Evolutionary conservation across 2,113 vertebrate genomes (phyloP), one percentile per base, ranked within the genome.

Genomic region (Chunga burmeisteri): DNA sequence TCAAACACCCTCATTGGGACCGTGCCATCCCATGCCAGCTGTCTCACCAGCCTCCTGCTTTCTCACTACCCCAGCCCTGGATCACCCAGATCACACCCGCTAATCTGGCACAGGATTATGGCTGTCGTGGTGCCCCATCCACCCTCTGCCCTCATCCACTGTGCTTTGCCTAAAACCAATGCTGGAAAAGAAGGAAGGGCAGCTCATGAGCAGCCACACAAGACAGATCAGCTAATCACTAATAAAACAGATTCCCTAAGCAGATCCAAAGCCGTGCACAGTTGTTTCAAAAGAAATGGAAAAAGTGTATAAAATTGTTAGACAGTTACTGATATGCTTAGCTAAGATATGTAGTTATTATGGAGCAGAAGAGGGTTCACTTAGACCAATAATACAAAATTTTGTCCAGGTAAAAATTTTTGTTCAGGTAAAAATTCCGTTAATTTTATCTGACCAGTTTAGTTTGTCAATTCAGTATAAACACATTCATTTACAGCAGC

Each of bases 21-120:
- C 1, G 1, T 5, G 15, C 12, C 10, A 3, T 26, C 23, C 7
- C 8, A 3, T 0, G 1, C 9, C 0, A 0, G 8, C 13, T 55
- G 5, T 22, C 23, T 79, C 71, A 18, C 29, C 16, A 36, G 17
- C 2, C 22, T 59, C 13, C 38, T 36, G 21, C 17, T 72, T 4
- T 77, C 38, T 61, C 0, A 0, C 14, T 42, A 17, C 13, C 10
- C 29, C 4, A 7, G 25, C 6, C 12, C 4, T 12, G 7, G 11
- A 36, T 21, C 20, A 56, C 36, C 11, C 36, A 32, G 22, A 32
- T 52, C 44, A 38, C 25, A 34, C 3, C 0, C 0, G 13, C 15
- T 56, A 22, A 71, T 59, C 34, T 2, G 3, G 8, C 8, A 8
- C 36, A 25, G 53, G 7, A 19, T 18, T 65, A 16, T 26, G 46